A percentile compares a stretch with the other conserved stretches of the same genome.
Evolutionary conservation across 2,113 vertebrate species (phyloP).

Genomic region (Danio rerio): GRCz12tu NC_133190.1:34409501-34410000

Average conservation of each 20-base stretch:
- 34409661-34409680: constrained; percentile 82
- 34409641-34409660: constrained; percentile 86
- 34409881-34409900: no score
- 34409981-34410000: no score
- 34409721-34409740: constrained; percentile 11
- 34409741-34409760: not conserved
- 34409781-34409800: not conserved
- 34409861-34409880: no score
- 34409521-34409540: constrained; percentile 16
- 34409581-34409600: constrained; percentile 46
- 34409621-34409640: constrained; percentile 77
- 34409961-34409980: no score
- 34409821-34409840: not conserved
- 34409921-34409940: no score
- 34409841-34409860: no score
- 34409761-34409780: not conserved
- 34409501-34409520: constrained; percentile 27
- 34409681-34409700: constrained; percentile 62
- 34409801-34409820: not conserved
- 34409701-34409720: constrained; percentile 10
- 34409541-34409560: constrained; percentile 30
- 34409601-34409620: constrained; percentile 67
- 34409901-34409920: no score
- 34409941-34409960: no score
- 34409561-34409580: constrained; percentile 34